A percentile compares a stretch with the other conserved stretches of the same genome.
phyloP scores from a whole-genome alignment of 1,140 invertebrate genomes.

The Sitobion miscanthi region DNA sequence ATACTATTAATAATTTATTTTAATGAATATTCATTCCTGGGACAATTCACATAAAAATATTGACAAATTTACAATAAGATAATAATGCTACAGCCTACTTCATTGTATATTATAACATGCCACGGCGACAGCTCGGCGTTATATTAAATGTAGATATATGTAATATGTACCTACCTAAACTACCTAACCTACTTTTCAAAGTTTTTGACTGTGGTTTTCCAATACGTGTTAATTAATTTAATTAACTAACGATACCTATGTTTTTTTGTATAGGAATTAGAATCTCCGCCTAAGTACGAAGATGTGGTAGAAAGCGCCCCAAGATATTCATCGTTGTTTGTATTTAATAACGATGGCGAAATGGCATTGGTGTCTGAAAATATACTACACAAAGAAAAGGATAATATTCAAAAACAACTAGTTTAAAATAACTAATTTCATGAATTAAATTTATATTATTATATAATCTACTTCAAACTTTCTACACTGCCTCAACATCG shows the following conservation, averaged over 20 bases:
- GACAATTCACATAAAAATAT: neutral
- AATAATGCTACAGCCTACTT: neutral
- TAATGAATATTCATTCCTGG: neutral
- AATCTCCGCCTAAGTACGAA: constrained; percentile 52
- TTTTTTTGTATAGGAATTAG: constrained; percentile 16
- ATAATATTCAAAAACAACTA: neutral
- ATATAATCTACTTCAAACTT: neutral
- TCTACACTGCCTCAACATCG: neutral
- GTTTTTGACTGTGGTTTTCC: neutral
- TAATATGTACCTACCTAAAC: neutral
- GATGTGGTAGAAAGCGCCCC: constrained; percentile 48
- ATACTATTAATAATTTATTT: neutral
- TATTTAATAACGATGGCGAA: constrained; percentile 44
- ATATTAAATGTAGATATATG: neutral
- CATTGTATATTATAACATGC: neutral
- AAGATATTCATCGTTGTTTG: constrained; percentile 50
- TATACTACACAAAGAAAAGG: neutral
- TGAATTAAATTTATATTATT: neutral
- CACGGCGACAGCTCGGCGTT: neutral
- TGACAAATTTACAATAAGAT: neutral
- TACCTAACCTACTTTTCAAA: too few species aligned
- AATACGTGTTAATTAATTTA: neutral
- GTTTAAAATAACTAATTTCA: constrained; percentile 10
- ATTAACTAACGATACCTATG: neutral
- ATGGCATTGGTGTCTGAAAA: constrained; percentile 36